Base-by-base conservation (phyloP, 1,140 invertebrate genomes). In the Liolophura sinensis region DNA sequence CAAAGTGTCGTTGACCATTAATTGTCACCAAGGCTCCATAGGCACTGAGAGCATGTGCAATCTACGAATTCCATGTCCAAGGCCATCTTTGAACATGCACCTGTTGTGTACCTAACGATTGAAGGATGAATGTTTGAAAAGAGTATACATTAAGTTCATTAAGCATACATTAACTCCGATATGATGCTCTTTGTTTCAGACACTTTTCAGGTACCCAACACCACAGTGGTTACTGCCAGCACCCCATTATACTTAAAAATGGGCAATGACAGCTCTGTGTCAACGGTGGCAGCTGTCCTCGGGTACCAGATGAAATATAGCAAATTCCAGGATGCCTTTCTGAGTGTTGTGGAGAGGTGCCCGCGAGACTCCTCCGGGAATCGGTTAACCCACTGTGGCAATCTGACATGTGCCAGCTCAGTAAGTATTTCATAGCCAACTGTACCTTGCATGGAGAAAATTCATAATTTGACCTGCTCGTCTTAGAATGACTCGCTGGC, bases 41-140 rank as follows among this genome's bases (percentile, higher is more conserved):
- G n/a, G n/a, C n/a, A n/a, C n/a, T n/a, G n/a, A n/a, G n/a, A n/a
- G n/a, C n/a, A n/a, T n/a, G n/a, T n/a, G n/a, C n/a, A n/a, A n/a
- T n/a, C n/a, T n/a, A n/a, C n/a, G n/a, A n/a, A n/a, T n/a, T n/a
- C n/a, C n/a, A n/a, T n/a, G n/a, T n/a, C n/a, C n/a, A n/a, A n/a
- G n/a, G n/a, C n/a, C n/a, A n/a, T n/a, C n/a, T n/a, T n/a, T 69
- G 71, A 61, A 68, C 54, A 6, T 77, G 71, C 60, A 67, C 71
- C 9, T 77, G 67, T 55, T 59, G 60, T 25, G 16, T 68, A 18
- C 20, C 24, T 9, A 64, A 64, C 5, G 18, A 20, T 27, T 22
- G 20, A 46, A 20, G 6, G 22, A 12, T 15, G 22, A 20, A 1
- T 52, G 22, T 52, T 52, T 24, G 18, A 24, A 52, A 6, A 6